Conservation (phyloP, 2,113 vertebrate species). For the Papio anubis region DNA sequence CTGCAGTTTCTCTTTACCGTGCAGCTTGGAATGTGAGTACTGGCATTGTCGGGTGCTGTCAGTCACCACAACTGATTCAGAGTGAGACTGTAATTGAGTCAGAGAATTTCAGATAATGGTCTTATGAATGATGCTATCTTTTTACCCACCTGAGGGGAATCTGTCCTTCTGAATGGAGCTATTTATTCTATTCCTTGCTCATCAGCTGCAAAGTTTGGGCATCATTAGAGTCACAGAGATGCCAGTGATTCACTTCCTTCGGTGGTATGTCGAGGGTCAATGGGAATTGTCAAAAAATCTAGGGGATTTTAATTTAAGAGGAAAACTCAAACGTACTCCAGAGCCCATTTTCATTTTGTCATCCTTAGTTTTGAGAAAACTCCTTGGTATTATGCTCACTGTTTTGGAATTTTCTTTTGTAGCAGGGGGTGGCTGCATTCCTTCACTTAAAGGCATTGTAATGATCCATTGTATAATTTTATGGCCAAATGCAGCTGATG, state of each 20-base stretch:
- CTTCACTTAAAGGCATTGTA: neutral
- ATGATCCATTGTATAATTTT: neutral
- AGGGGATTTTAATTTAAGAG: neutral
- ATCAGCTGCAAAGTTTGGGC: conserved; percentile 62
- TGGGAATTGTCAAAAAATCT: neutral
- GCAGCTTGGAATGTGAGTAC: conserved; percentile 54
- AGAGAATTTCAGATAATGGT: conserved; percentile 42
- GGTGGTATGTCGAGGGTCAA: neutral
- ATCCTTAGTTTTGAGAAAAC: neutral
- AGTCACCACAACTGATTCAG: conserved; percentile 34
- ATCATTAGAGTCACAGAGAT: conserved; percentile 47
- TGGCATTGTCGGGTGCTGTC: conserved; percentile 48
- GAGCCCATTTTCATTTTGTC: neutral
- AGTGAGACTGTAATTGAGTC: conserved; percentile 56
- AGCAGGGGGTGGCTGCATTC: neutral
- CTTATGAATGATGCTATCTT: conserved; percentile 64
- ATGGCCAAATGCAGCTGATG: neutral
- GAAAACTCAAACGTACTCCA: neutral
- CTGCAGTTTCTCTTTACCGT: conserved; percentile 59
- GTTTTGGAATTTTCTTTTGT: neutral
- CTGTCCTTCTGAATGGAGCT: conserved; percentile 55
- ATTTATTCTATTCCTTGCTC: conserved; percentile 67
- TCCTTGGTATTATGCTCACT: neutral
- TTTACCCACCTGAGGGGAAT: conserved; percentile 64
- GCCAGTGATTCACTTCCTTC: neutral